Conservation (phyloP, 1,140 invertebrate species). For the Agrilus planipennis region DNA sequence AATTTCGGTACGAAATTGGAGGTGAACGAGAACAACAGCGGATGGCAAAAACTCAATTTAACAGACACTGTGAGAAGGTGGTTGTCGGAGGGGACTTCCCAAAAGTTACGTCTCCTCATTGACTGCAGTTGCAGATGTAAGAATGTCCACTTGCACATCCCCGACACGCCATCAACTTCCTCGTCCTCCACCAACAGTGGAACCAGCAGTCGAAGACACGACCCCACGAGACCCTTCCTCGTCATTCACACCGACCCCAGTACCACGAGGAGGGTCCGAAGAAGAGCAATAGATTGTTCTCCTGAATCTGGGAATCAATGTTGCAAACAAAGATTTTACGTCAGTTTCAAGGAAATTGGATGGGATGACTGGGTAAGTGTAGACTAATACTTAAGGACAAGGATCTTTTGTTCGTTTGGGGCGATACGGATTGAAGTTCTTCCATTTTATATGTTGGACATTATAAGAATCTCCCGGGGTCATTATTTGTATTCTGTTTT, state of each 20-base stretch:
- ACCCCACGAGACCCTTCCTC: conserved; percentile 67
- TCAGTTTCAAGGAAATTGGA: conserved; percentile 62
- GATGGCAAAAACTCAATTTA: conserved; percentile 81
- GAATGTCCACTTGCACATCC: conserved; percentile 37
- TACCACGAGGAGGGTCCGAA: conserved; percentile 52
- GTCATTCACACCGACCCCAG: conserved; percentile 63
- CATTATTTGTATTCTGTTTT: too few relatives aligned
- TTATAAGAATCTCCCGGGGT: too few relatives aligned
- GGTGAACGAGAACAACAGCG: conserved; percentile 53
- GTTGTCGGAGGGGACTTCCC: conserved; percentile 42
- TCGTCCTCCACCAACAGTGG: too few relatives aligned
- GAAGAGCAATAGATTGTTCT: conserved; percentile 71
- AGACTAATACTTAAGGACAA: too few relatives aligned
- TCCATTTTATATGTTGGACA: too few relatives aligned
- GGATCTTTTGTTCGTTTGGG: too few relatives aligned
- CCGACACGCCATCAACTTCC: conserved; percentile 41
- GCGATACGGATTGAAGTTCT: too few relatives aligned
- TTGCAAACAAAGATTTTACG: conserved; percentile 78
- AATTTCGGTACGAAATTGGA: conserved; percentile 55
- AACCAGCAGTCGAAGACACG: conserved; percentile 25
- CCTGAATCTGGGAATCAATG: conserved; percentile 65
- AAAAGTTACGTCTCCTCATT: conserved; percentile 61
- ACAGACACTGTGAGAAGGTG: conserved; percentile 62
- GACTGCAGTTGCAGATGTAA: conserved; percentile 67
- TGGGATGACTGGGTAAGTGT: conserved; percentile 8